Evolutionary conservation across 2,113 vertebrate species (phyloP).

Genomic region (Hypomesus transpacificus): DNA sequence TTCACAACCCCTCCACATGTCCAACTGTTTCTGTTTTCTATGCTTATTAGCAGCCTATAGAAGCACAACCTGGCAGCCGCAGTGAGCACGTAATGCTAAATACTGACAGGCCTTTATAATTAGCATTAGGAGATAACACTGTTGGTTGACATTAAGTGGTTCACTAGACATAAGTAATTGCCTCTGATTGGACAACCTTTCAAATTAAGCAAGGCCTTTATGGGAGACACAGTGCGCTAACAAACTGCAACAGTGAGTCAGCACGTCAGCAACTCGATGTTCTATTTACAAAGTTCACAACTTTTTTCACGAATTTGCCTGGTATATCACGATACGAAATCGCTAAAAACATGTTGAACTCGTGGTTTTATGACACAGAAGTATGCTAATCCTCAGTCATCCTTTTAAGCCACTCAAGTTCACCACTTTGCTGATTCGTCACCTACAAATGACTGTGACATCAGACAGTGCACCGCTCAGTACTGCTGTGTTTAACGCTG

Average conservation of each 20-base stretch:
- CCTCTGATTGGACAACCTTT: conserved; percentile 11
- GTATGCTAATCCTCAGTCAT: no score
- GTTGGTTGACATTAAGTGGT: conserved; percentile 40
- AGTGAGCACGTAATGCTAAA: neutral
- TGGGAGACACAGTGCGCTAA: neutral
- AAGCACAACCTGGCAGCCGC: neutral
- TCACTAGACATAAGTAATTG: conserved; percentile 5
- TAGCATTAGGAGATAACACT: conserved; percentile 14
- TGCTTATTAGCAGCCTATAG: no score
- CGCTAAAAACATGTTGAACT: neutral
- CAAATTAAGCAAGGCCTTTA: conserved; percentile 30
- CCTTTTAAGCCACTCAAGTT: no score
- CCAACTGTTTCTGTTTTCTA: neutral
- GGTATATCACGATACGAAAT: neutral
- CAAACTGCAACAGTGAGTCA: neutral
- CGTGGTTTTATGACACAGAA: no score
- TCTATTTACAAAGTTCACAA: no score
- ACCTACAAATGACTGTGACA: no score
- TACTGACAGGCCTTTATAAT: conserved; percentile 15
- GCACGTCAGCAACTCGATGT: neutral
- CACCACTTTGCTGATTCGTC: no score
- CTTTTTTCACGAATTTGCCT: neutral
- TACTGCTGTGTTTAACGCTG: no score
- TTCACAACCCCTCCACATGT: neutral
- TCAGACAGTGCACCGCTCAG: no score